These are phyloP conservation scores for Acromyrmex echinatior DNA, from an alignment of 1,140 invertebrate species.

Conservation along the genomic window DNA sequence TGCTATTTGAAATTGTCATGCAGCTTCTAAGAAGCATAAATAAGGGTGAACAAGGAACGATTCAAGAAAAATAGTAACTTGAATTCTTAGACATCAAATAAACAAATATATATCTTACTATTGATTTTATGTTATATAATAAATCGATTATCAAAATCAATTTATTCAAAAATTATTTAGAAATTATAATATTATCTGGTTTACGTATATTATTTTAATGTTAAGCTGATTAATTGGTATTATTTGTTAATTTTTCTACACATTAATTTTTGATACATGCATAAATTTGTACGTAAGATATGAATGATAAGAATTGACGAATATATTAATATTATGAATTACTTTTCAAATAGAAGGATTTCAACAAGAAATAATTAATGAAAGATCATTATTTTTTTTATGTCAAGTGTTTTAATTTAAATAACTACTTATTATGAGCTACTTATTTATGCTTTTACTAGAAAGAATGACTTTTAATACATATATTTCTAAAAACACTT, in stretches of 20 bases:
- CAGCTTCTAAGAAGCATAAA: not conserved
- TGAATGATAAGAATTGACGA: not conserved
- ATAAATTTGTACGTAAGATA: not conserved
- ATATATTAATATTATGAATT: not conserved
- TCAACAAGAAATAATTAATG: not conserved
- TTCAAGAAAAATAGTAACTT: not conserved
- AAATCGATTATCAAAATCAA: not conserved
- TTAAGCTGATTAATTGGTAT: not conserved
- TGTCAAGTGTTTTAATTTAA: not conserved
- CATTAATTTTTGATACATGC: not conserved
- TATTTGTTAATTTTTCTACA: not conserved
- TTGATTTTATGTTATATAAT: not conserved
- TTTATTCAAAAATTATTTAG: constrained; percentile 3
- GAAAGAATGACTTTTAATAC: not conserved
- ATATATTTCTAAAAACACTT: not conserved
- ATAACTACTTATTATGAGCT: not conserved
- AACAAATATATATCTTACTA: not conserved
- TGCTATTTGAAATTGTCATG: not conserved
- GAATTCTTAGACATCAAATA: not conserved
- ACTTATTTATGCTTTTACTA: not conserved
- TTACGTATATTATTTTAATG: not conserved
- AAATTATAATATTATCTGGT: not conserved
- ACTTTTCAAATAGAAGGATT: not conserved
- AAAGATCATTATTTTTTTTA: not conserved
- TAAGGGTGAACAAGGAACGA: not conserved